These are phyloP conservation scores for Chrysomela aeneicollis DNA, from an alignment of 2,888 invertebrate genomes.

Conservation along the genomic window DNA sequence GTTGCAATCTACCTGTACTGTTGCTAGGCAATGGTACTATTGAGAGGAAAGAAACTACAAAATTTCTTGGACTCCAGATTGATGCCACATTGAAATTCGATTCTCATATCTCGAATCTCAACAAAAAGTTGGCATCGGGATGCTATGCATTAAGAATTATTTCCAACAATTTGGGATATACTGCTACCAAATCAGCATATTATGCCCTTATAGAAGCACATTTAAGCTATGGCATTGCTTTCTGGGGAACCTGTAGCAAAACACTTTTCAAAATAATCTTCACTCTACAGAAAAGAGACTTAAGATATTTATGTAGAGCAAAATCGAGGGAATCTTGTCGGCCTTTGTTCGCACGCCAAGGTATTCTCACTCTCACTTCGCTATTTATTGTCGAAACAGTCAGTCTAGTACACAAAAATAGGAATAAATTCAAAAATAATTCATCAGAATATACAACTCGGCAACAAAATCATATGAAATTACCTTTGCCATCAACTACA, in stretches of 20 bases:
- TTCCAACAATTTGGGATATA: not conserved
- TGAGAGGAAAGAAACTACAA: not conserved
- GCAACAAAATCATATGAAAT: not conserved
- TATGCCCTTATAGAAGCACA: not conserved
- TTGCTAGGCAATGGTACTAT: not conserved
- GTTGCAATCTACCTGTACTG: not conserved
- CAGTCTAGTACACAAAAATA: not conserved
- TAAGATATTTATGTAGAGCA: no score
- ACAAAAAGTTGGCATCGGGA: not conserved
- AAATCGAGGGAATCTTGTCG: no score
- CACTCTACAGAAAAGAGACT: not conserved
- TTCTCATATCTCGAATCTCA: not conserved
- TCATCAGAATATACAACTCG: not conserved
- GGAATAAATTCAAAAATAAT: not conserved
- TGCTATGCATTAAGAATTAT: not conserved
- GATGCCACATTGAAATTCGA: conserved; percentile 6
- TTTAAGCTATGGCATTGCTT: not conserved
- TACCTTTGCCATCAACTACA: not conserved
- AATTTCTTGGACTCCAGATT: not conserved
- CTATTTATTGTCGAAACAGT: not conserved
- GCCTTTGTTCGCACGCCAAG: not conserved
- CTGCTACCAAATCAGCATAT: not conserved
- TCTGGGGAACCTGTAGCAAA: conserved; percentile 3
- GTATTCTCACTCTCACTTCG: conserved; percentile 1
- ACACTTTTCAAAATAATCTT: not conserved